Evolutionary conservation across 1,140 invertebrate genomes (phyloP).

Genomic region (fruit fly (Drosophila melanogaster)): DNA sequence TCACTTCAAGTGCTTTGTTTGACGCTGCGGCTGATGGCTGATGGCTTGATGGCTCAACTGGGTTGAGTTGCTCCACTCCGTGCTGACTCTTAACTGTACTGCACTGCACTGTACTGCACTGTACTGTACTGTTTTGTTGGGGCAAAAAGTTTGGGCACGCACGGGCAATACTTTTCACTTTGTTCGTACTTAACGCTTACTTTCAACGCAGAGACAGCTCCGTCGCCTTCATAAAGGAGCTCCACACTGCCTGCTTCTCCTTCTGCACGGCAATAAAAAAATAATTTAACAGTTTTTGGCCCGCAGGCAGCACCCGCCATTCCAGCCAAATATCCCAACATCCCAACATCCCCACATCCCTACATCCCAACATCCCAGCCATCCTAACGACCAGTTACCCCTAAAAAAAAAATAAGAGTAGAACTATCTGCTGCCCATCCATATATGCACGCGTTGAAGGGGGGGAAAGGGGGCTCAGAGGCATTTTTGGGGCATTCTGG

Average conservation of each 20-base stretch:
- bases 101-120: not conserved
- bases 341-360: not conserved
- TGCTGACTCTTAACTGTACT: not conserved
- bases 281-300: slow-evolving; percentile 68
- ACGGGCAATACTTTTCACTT: slow-evolving; percentile 77
- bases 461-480: too few relatives aligned
- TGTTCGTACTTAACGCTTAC: slow-evolving; percentile 75
- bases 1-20: slow-evolving; percentile 77
- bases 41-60: not conserved
- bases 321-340: not conserved
- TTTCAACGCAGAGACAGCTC: slow-evolving; percentile 57
- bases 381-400: not conserved
- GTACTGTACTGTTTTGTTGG: slow-evolving; percentile 1
- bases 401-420: not conserved
- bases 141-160: slow-evolving; percentile 63
- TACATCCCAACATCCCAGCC: too few relatives aligned
- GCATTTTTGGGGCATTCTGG: not conserved
- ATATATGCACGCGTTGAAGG: not conserved
- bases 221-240: not conserved
- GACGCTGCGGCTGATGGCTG: slow-evolving; percentile 42
- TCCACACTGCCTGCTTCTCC: too few relatives aligned
- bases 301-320: slow-evolving; percentile 1
- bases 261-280: slow-evolving; percentile 70
- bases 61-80: not conserved
- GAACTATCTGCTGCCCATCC: not conserved